phyloP scores from a whole-genome alignment of 2,888 invertebrate species.

The Cryptosula pallasiana region DNA sequence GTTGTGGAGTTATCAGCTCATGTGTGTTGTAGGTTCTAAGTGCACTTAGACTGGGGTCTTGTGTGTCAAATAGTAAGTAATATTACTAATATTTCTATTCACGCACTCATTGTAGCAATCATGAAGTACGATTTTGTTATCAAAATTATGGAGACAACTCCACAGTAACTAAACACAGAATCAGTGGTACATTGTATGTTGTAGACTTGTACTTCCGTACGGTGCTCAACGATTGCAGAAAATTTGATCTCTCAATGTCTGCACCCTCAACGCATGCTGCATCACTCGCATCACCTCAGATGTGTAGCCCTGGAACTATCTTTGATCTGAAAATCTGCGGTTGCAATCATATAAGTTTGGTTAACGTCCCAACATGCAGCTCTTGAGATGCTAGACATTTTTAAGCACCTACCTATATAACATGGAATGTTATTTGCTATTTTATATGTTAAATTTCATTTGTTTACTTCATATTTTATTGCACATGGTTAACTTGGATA shows the following conservation, averaged over 20 bases:
- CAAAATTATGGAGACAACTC: too few species aligned
- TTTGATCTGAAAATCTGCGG: slow-evolving; percentile 11
- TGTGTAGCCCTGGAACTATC: slow-evolving; percentile 1
- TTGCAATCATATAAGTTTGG: neutral
- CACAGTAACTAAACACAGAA: neutral
- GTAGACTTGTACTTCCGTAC: neutral
- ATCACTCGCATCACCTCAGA: neutral
- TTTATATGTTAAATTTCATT: too few species aligned
- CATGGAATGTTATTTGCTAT: too few species aligned
- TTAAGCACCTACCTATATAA: too few species aligned
- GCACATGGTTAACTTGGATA: too few species aligned
- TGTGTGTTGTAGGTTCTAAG: neutral
- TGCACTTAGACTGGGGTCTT: neutral
- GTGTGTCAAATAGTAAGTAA: neutral
- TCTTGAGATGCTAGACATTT: too few species aligned
- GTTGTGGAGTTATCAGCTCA: neutral
- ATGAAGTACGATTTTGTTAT: too few species aligned
- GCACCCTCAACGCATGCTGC: neutral
- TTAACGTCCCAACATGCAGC: neutral
- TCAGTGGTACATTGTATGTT: neutral
- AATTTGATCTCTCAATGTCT: neutral
- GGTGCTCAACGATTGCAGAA: neutral
- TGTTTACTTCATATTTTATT: too few species aligned
- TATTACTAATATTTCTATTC: too few species aligned
- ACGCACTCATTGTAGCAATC: too few species aligned